A percentile compares a stretch with the other conserved stretches of the same genome.
phyloP scores from a whole-genome alignment of 2,888 invertebrate genomes.

The Drosophila acutilabella region DNA sequence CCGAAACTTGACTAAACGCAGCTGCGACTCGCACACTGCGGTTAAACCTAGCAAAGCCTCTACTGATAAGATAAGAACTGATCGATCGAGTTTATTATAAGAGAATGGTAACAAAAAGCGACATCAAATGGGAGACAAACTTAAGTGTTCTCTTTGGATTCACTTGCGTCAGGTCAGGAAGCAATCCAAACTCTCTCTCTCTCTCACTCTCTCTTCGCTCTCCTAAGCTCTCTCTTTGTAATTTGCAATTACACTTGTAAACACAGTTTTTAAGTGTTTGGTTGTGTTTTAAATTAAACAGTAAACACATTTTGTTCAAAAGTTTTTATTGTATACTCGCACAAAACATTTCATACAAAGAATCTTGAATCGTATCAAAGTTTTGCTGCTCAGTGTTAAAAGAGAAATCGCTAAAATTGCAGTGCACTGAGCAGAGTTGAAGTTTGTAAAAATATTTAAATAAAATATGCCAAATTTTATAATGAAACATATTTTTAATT shows the following conservation, averaged over 20 bases:
- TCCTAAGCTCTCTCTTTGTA: slow-evolving; percentile 6
- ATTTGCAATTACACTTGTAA: neutral
- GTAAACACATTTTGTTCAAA: too few species aligned
- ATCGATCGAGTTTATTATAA: slow-evolving; percentile 34
- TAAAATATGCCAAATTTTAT: too few species aligned
- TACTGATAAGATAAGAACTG: slow-evolving; percentile 67
- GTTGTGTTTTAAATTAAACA: too few species aligned
- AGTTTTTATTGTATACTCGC: too few species aligned
- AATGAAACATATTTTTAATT: too few species aligned
- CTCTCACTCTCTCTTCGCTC: slow-evolving; percentile 1
- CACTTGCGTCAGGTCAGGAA: slow-evolving; percentile 62
- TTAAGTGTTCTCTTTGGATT: slow-evolving; percentile 7
- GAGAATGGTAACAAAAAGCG: neutral
- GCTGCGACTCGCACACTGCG: slow-evolving; percentile 23
- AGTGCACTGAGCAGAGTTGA: slow-evolving; percentile 16
- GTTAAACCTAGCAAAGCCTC: slow-evolving; percentile 48
- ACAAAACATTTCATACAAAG: too few species aligned
- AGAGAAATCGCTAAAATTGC: neutral
- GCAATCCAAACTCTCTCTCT: slow-evolving; percentile 39
- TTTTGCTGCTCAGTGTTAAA: neutral
- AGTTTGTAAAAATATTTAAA: too few species aligned
- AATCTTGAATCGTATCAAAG: neutral
- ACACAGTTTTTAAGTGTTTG: neutral
- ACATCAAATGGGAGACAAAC: neutral
- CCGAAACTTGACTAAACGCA: slow-evolving; percentile 67